A percentile compares a stretch with the other conserved stretches of the same genome.
Evolutionary conservation across 2,888 invertebrate genomes (phyloP).

Genomic region (Didymodactylos carnosus): DNA sequence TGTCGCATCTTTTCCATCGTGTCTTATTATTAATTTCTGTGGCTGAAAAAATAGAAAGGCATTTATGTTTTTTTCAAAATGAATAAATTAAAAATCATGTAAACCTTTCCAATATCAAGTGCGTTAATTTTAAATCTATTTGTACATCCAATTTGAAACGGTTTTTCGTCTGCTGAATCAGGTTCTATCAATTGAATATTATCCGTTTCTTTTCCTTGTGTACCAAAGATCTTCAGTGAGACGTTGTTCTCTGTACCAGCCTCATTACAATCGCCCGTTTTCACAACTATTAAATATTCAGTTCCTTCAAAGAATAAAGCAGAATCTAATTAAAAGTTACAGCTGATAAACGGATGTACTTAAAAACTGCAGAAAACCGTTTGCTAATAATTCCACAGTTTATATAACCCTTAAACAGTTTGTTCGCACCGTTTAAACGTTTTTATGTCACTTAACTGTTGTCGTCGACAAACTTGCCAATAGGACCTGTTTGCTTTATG

Average conservation of each 20-base stretch:
- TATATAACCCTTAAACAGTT: too few relatives aligned
- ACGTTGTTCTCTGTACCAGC: background rate
- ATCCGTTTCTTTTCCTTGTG: background rate
- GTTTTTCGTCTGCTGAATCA: background rate
- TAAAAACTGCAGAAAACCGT: too few relatives aligned
- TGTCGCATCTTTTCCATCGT: background rate
- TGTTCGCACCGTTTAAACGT: too few relatives aligned
- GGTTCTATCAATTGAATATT: background rate
- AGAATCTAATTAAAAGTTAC: too few relatives aligned
- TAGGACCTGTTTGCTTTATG: too few relatives aligned
- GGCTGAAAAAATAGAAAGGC: too few relatives aligned
- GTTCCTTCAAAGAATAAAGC: background rate
- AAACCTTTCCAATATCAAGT: background rate
- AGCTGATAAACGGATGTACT: too few relatives aligned
- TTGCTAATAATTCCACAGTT: too few relatives aligned
- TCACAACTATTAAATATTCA: background rate
- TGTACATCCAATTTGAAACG: background rate
- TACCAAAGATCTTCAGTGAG: background rate
- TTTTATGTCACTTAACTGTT: too few relatives aligned
- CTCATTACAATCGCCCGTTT: background rate
- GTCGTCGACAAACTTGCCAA: too few relatives aligned
- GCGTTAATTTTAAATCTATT: background rate
- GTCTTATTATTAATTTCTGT: background rate
- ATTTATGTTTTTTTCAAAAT: too few relatives aligned
- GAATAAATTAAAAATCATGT: too few relatives aligned